Evolutionary conservation across 2,888 invertebrate species (phyloP).

Genomic region (Rotaria macrura): DNA sequence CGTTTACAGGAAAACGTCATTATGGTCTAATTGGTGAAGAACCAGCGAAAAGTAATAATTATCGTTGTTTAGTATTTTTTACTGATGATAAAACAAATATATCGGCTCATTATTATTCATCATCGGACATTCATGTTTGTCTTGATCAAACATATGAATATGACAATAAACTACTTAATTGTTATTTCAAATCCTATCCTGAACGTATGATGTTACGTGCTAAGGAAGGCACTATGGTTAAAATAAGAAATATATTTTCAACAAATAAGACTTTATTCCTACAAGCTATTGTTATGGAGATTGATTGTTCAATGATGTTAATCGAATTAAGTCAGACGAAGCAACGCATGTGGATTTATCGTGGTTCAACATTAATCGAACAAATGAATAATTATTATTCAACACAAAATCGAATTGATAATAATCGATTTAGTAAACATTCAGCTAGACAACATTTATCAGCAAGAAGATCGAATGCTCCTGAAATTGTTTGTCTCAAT

Average conservation of each 20-base stretch:
- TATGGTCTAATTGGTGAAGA: not conserved
- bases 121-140: not conserved
- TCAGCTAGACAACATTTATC: slow-evolving; percentile 16
- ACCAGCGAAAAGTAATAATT: not conserved
- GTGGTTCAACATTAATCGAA: slow-evolving; percentile 12
- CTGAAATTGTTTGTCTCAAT: slow-evolving; percentile 14
- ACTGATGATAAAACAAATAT: not conserved
- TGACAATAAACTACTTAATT: not conserved
- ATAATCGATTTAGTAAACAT: not conserved
- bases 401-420: not conserved
- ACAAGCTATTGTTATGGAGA: not conserved
- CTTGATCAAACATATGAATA: slow-evolving; percentile 7
- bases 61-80: slow-evolving; percentile 9
- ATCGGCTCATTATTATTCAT: not conserved
- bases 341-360: not conserved
- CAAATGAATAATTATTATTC: slow-evolving; percentile 1
- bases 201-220: slow-evolving; percentile 13
- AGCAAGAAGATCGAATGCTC: not conserved
- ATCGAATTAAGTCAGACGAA: not conserved
- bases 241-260: not conserved
- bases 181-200: not conserved
- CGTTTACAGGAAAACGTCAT: not conserved
- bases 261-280: not conserved
- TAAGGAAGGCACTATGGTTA: not conserved
- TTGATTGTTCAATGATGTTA: slow-evolving; percentile 17